A percentile compares a stretch with the other conserved stretches of the same genome.
Conservation (phyloP, 64 coral and sea anemone genomes). For the Dendrophyllia cribrosa region DNA sequence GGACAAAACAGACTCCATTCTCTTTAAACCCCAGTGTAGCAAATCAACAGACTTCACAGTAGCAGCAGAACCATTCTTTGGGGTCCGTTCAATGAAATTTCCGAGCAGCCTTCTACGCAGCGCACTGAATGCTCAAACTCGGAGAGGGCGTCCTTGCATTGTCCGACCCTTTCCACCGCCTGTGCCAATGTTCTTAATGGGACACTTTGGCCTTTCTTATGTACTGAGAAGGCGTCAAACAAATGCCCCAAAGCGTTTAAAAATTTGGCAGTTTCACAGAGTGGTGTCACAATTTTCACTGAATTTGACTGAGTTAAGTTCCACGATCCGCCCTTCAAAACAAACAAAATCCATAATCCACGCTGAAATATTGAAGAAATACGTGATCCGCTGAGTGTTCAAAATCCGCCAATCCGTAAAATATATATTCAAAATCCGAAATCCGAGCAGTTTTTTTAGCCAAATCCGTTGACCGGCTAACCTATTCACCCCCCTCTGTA, state of each 20-base stretch:
- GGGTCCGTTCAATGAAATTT: conserved; percentile 20
- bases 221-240: conserved; percentile 40
- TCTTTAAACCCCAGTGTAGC: background rate
- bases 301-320: too few species aligned
- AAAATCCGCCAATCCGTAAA: too few species aligned
- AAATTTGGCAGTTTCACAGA: conserved; percentile 24
- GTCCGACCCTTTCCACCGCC: conserved; percentile 1
- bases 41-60: conserved; percentile 41
- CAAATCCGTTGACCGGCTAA: too few species aligned
- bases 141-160: background rate
- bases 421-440: too few species aligned
- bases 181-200: conserved; percentile 11
- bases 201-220: conserved; percentile 18
- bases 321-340: too few species aligned
- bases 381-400: too few species aligned
- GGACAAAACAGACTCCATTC: background rate
- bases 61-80: conserved; percentile 33
- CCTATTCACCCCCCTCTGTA: too few species aligned
- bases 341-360: too few species aligned
- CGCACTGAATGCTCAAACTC: conserved; percentile 40
- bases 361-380: too few species aligned
- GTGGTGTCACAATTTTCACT: too few species aligned
- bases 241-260: conserved; percentile 1
- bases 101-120: background rate
- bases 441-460: too few species aligned